Base-by-base conservation (phyloP, 2,113 vertebrate species). In the Myrmecobius fasciatus region DNA sequence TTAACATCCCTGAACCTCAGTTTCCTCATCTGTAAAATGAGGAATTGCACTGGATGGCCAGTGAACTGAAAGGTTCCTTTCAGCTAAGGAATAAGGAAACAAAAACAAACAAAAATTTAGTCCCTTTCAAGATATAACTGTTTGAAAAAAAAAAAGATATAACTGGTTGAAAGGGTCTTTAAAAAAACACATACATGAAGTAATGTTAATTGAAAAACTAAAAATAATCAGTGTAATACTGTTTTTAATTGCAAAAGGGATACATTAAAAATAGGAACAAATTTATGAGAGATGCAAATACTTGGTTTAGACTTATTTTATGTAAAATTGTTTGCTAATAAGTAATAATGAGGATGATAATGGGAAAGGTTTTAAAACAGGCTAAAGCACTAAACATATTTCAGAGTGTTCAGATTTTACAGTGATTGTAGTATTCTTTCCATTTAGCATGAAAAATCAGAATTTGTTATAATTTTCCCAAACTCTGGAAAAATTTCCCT, bases 131-230 rank as follows among this genome's bases (percentile, higher is more conserved):
- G 95, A 95, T 1, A 89, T 31, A 95, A 91, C 49, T 91, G 53
- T 2, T 90, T 94, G 56, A 91, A 93, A 52, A n/a, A n/a, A n/a
- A n/a, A n/a, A n/a, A 95, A 94, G 95, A 95, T 1, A 89, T 31
- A 95, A 91, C 49, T 91, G 53, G 5, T 90, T 94, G 56, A 91
- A 93, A 52, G 51, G 56, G 89, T 28, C 93, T 83, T 92, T 92
- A 89, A 28, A 91, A 96, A 95, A 90, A 94, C 75, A 91, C 89
- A 95, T 90, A 93, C 92, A 47, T 48, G 60, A 67, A 96, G 94
- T 53, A 91, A 92, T 56, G 36, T 75, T 75, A 92, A 47, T 89
- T 95, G 36, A 88, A 94, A 95, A 88, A 91, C n/a, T 47, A 11
- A 94, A 75, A 96, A 83, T 83, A 24, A 83, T 83, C 67, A 83